Percentiles rank a stretch among this genome's conserved stretches.
phyloP scores from a whole-genome alignment of 1,140 invertebrate genomes.

The Scaptomyza hsui region DNA sequence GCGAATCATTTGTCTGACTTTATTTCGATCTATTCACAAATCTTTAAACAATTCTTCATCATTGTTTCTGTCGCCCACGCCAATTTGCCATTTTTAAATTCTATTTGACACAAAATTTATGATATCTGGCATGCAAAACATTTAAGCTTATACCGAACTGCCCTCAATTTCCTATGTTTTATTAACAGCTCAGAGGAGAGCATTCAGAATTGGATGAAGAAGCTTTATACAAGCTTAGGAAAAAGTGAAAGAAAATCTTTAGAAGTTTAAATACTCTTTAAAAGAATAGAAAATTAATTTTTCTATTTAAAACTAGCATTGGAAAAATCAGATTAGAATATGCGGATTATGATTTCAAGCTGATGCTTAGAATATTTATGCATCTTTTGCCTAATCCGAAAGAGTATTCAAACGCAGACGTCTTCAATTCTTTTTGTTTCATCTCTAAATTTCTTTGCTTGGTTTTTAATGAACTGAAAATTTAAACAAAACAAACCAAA shows the following conservation, averaged over 20 bases:
- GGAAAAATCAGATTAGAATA: too few relatives aligned
- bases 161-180: neutral
- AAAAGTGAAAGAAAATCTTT: neutral
- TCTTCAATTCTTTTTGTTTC: too few relatives aligned
- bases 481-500: slow-evolving; percentile 22
- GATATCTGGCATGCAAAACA: slow-evolving; percentile 30
- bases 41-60: slow-evolving; percentile 39
- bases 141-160: slow-evolving; percentile 4
- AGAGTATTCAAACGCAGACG: too few relatives aligned
- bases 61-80: slow-evolving; percentile 24
- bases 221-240: too few relatives aligned
- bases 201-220: too few relatives aligned
- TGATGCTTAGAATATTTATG: too few relatives aligned
- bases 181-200: slow-evolving; percentile 16
- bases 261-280: slow-evolving; percentile 1
- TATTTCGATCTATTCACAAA: neutral
- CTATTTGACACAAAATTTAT: slow-evolving; percentile 71
- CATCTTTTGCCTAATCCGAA: too few relatives aligned
- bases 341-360: too few relatives aligned
- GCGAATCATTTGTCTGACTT: slow-evolving; percentile 9
- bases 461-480: too few relatives aligned
- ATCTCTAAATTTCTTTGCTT: too few relatives aligned
- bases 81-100: slow-evolving; percentile 64
- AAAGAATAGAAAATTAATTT: too few relatives aligned
- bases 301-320: too few relatives aligned